Conservation (phyloP, 2,888 invertebrate genomes). For the Dioctria linearis region DNA sequence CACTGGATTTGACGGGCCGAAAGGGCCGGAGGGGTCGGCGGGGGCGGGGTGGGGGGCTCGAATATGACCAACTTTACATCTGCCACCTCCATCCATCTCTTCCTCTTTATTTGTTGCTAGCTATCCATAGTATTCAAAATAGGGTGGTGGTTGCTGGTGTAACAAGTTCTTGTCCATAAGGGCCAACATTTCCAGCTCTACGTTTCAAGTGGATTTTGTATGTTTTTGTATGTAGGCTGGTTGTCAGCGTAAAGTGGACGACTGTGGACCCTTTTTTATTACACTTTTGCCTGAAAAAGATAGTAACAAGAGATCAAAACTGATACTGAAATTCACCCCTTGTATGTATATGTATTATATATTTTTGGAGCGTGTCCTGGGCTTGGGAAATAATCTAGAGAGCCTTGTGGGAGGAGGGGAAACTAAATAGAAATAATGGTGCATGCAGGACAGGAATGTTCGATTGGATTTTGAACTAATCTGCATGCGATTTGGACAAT, state of each 20-base stretch:
- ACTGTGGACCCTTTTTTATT: conserved; percentile 50
- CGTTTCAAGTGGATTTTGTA: conserved; percentile 48
- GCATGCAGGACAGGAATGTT: conserved; percentile 52
- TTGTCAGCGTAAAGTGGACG: conserved; percentile 23
- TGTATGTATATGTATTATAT: neutral
- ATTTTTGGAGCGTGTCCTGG: neutral
- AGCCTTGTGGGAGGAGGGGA: conserved; percentile 34
- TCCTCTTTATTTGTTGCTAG: neutral
- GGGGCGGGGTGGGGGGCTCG: neutral
- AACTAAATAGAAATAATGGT: conserved; percentile 51
- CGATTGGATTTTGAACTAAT: conserved; percentile 54
- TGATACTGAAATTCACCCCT: conserved; percentile 12
- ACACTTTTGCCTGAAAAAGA: conserved; percentile 50
- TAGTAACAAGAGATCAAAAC: conserved; percentile 49
- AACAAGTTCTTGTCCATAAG: conserved; percentile 43
- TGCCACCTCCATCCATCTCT: neutral
- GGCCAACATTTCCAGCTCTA: conserved; percentile 24
- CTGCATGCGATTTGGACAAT: conserved; percentile 55
- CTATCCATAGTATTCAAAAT: neutral
- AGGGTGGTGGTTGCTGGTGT: neutral
- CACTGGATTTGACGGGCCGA: conserved; percentile 13
- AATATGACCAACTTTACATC: conserved; percentile 17
- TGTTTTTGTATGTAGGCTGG: conserved; percentile 35
- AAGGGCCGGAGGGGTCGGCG: too few species aligned
- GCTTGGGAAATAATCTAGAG: conserved; percentile 24